Evolutionary conservation across 2,113 vertebrate species (phyloP).

Genomic region (Diadophis punctatus): DNA sequence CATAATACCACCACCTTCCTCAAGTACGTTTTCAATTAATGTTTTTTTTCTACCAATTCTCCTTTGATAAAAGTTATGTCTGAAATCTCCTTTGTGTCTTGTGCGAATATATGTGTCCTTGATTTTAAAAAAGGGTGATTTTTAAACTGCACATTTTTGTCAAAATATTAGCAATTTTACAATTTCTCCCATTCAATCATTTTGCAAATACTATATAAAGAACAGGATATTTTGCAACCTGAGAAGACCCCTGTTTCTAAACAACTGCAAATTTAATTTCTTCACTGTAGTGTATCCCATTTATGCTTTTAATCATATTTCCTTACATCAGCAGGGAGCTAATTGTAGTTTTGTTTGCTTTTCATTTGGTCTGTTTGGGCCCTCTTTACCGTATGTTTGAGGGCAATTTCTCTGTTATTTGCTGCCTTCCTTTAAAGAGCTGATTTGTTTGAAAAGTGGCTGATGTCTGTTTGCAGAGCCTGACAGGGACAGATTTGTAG

Average conservation of each 20-base stretch:
- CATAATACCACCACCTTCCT: no score
- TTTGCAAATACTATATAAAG: background rate
- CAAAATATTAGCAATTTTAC: background rate
- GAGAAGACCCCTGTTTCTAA: background rate
- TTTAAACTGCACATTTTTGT: background rate
- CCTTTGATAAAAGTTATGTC: background rate
- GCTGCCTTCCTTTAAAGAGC: constrained; percentile 32
- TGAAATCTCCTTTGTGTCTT: background rate
- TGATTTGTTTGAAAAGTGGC: constrained; percentile 26
- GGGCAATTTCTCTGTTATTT: constrained; percentile 32
- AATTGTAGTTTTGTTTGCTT: constrained; percentile 39
- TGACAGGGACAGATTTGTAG: background rate
- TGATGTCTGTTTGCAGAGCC: constrained; percentile 33
- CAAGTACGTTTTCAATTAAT: background rate
- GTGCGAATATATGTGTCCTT: background rate
- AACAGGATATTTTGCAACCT: accelerated
- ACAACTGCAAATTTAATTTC: background rate
- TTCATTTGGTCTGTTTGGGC: constrained; percentile 41
- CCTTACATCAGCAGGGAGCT: constrained; percentile 29
- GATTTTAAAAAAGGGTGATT: background rate
- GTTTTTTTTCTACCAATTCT: background rate
- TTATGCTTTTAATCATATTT: constrained; percentile 23
- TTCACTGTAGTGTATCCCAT: background rate
- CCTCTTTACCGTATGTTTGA: constrained; percentile 22
- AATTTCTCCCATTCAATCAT: background rate